Base-by-base conservation (phyloP, 1,140 invertebrate genomes). In the Magallana ariakensis region DNA sequence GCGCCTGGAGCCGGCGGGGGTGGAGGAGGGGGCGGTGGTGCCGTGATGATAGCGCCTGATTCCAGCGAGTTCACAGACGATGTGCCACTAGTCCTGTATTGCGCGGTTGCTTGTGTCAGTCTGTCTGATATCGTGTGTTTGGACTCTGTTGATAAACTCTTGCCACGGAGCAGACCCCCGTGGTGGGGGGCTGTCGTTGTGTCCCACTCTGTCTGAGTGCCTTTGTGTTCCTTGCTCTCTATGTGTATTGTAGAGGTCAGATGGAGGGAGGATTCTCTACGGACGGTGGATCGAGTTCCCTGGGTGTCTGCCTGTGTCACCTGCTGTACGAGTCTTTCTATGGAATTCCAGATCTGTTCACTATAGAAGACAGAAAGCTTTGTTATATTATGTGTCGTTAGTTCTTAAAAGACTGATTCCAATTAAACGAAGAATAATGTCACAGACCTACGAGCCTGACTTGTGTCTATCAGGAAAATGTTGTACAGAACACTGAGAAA, bases 401-500 rank as follows among this genome's bases (percentile, higher is more conserved):
- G 19, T 5, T 46, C 5, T 46, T 46, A 5, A 46, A 46, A 46
- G 33, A 46, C 33, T 46, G 33, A 46, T 2, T 46, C 33, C 33
- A 46, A 19, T 22, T 70, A 19, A 70, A 22, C n/a, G 10, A 8
- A 70, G n/a, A 22, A 22, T 26, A 8, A 46, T 62, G 4, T 0
- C 19, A 60, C 88, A 19, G 83, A 93, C 93, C 93, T 90, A 55
- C 92, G 92, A 57, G 89, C 66, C 55, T 88, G 87, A 94, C 97
- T 97, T 0, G 97, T 96, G 93, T 99, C 98, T 87, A 99, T 97
- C 80, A 98, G 96, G 80, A 99, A 95, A 80, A 99, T 94, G 94
- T 98, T 97, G 93, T 99, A 98, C 4, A 99, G 96, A 81, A 99
- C 97, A 91, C 96, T 97, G n/a, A 99, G 95, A 92, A 99, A 98